Evolutionary conservation across 2,888 invertebrate species (phyloP).

Genomic region (Nezara viridula): DNA sequence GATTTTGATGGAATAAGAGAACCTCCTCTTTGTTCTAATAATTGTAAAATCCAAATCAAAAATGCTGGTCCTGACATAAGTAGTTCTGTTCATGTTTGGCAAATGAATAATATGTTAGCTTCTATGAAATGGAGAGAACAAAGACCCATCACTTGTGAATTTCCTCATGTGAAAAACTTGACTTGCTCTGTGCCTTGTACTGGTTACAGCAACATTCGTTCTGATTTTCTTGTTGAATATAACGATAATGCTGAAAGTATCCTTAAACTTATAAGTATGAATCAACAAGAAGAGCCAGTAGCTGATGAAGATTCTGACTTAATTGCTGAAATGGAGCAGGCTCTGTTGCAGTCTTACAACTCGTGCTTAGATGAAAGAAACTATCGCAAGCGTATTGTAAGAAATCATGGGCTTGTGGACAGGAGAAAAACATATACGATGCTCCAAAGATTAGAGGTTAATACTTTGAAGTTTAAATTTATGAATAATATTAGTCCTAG

Average conservation of each 20-base stretch:
- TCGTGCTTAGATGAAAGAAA: constrained; percentile 81
- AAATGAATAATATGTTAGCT: constrained; percentile 26
- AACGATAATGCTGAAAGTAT: constrained; percentile 64
- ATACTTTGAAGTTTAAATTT: neutral
- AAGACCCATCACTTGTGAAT: neutral
- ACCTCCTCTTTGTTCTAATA: constrained; percentile 47
- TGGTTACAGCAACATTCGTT: constrained; percentile 64
- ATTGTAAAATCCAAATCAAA: constrained; percentile 50
- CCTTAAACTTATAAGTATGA: constrained; percentile 60
- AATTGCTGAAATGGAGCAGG: constrained; percentile 77
- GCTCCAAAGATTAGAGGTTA: constrained; percentile 63
- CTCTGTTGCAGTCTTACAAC: constrained; percentile 82
- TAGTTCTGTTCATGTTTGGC: constrained; percentile 22
- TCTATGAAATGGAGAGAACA: neutral
- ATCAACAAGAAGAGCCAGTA: constrained; percentile 32
- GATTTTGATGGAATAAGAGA: constrained; percentile 31
- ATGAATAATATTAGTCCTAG: neutral
- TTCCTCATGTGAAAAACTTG: constrained; percentile 10
- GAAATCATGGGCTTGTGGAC: constrained; percentile 84
- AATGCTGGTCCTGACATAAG: neutral
- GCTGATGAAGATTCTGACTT: constrained; percentile 69
- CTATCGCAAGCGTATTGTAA: constrained; percentile 80
- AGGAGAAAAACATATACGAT: constrained; percentile 75
- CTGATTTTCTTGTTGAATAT: constrained; percentile 65
- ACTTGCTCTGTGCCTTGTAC: constrained; percentile 51